Evolutionary conservation across 2,113 vertebrate genomes (phyloP), one percentile per base, ranked within the genome.

Genomic region (Myotis davidii): DNA sequence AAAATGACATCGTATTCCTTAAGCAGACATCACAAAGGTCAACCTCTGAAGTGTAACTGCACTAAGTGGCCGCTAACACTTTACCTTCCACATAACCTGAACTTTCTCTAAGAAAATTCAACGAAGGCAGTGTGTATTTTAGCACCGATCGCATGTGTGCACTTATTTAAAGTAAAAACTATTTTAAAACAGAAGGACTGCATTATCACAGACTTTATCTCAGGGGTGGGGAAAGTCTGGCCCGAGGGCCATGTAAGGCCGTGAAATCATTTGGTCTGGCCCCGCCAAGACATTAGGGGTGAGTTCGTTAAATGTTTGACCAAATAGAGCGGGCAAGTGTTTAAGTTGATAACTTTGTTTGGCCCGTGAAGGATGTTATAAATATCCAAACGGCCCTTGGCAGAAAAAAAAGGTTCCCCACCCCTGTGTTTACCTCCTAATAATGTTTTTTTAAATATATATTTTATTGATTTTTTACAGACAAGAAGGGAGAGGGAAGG

Each of bases 1-100:
- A 85, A 92, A 96, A 91, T 94, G 37, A 76, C 54, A 74, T 95
- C 78, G 50, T 85, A 83, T 54, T 88, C 12, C 61, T 92, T 91
- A 94, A 94, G 37, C 23, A 92, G 74, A 89, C 70, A 92, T 97
- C 52, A 86, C 54, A 96, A 96, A 96, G 78, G 83, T 95, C 74
- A 96, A 39, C 23, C 42, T 94, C 67, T 79, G n/a, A 96, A 89
- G 34, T 84, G 84, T 89, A 93, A 96, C 64, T 94, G 29, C 6
- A 59, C 86, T 95, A 95, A 88, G 34, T 67, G 85, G 16, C 12
- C 65, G 18, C 48, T 95, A 86, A 78, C 42, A 94, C 94, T 96
- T 96, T 97, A 83, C 70, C 73, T 94, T 86, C 65, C 74, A 65
- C 21, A 69, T 83, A 74, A 69, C 17, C 64, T 95, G 42, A 96